Percentiles rank a stretch among this genome's conserved stretches.
These are phyloP conservation scores for Tetragnatha versicolor DNA, from an alignment of 1,140 invertebrate species.

Conservation along the genomic window DNA sequence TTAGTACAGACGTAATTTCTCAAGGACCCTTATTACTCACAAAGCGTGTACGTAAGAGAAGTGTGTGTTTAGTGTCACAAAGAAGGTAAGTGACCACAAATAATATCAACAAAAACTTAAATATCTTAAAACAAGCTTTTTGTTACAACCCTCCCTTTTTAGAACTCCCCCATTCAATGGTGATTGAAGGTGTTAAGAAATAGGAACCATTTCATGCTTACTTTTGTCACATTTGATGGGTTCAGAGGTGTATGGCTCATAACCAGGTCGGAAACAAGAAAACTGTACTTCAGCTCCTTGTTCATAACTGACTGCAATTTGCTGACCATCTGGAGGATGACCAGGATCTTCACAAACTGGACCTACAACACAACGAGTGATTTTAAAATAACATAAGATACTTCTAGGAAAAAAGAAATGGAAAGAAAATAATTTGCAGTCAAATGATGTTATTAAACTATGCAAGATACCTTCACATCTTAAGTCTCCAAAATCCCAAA, in stretches of 20 bases:
- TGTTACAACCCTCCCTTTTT: no score
- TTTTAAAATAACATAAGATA: no score
- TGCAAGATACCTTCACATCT: slow-evolving; percentile 77
- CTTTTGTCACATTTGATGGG: slow-evolving; percentile 83
- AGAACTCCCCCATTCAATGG: no score
- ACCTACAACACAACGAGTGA: slow-evolving; percentile 61
- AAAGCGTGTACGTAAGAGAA: no score
- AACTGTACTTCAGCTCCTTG: slow-evolving; percentile 89
- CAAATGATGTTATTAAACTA: no score
- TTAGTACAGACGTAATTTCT: no score
- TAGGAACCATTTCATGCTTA: slow-evolving; percentile 34
- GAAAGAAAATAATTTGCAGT: neutral
- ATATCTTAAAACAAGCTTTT: no score
- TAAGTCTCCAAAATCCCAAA: slow-evolving; percentile 97
- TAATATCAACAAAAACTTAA: no score
- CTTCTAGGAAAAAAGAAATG: neutral
- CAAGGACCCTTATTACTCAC: no score
- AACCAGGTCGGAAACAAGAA: slow-evolving; percentile 87
- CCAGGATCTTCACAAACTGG: slow-evolving; percentile 95
- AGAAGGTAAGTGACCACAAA: no score
- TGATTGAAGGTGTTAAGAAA: no score
- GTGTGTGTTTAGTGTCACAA: no score
- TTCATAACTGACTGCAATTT: slow-evolving; percentile 90
- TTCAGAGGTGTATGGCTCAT: slow-evolving; percentile 87
- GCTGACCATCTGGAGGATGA: slow-evolving; percentile 87